These are phyloP conservation scores for Megaustenia siamemsis DNA, from an alignment of 2,888 invertebrate species.

Conservation along the genomic window DNA sequence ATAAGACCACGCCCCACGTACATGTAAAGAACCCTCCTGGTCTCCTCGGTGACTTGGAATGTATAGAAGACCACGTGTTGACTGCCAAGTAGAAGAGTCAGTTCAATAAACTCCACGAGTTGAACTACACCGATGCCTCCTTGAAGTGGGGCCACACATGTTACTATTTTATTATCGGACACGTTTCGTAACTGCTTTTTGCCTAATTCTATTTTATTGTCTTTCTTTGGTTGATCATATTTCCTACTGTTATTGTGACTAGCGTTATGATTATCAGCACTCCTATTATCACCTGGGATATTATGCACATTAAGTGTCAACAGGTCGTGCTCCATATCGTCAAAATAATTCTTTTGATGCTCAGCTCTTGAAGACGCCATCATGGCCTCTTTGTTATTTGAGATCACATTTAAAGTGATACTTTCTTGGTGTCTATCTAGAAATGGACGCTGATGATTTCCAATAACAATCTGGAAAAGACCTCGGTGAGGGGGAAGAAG, in stretches of 20 bases:
- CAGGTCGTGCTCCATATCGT: constrained; percentile 23
- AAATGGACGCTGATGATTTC: constrained; percentile 11
- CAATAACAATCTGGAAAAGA: constrained; percentile 22
- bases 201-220: not conserved
- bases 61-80: constrained; percentile 61
- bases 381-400: not conserved
- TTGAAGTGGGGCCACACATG: constrained; percentile 62
- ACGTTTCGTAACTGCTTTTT: not conserved
- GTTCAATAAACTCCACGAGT: constrained; percentile 63
- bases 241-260: not conserved
- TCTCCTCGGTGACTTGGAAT: constrained; percentile 34
- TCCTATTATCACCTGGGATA: not conserved
- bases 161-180: constrained; percentile 19
- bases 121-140: constrained; percentile 50
- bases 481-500: constrained; percentile 1
- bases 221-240: not conserved
- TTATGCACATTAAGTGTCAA: not conserved
- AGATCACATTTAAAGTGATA: constrained; percentile 22
- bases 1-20: constrained; percentile 53
- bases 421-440: constrained; percentile 25
- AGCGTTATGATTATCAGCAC: no score
- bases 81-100: constrained; percentile 59
- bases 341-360: not conserved
- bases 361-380: not conserved
- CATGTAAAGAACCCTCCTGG: constrained; percentile 47